A percentile compares a stretch with the other conserved stretches of the same genome.
Evolutionary conservation across 2,113 vertebrate species (phyloP).

Genomic region (Chaenogobius annularis): DNA sequence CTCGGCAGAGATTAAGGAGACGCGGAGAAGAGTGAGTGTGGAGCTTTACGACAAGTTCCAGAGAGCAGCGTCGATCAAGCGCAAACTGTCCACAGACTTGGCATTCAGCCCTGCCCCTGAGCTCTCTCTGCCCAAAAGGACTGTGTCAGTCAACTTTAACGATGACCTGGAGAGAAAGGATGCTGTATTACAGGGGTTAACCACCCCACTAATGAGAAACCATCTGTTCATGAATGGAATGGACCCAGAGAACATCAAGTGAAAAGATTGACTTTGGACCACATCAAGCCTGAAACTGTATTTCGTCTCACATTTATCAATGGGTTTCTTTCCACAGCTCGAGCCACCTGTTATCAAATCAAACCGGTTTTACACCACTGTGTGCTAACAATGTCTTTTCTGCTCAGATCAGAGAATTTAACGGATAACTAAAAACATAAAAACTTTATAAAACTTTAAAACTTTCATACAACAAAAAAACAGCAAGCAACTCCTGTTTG

Average conservation of each 20-base stretch:
- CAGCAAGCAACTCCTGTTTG: no score
- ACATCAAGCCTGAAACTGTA: neutral
- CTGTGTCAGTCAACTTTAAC: conserved; percentile 82
- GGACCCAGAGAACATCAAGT: conserved; percentile 88
- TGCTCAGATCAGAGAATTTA: neutral
- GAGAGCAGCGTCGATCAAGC: conserved; percentile 92
- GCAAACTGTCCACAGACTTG: conserved; percentile 92
- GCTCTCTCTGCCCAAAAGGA: conserved; percentile 85
- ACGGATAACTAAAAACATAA: no score
- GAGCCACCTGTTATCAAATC: neutral
- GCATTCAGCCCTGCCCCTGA: conserved; percentile 81
- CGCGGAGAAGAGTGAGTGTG: conserved; percentile 90
- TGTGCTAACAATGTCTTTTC: neutral
- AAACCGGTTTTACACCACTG: neutral
- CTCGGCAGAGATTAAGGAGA: conserved; percentile 96
- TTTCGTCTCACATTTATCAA: neutral
- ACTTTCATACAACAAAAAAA: no score
- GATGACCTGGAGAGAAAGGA: conserved; percentile 71
- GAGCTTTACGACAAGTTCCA: conserved; percentile 98
- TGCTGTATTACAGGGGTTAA: conserved; percentile 39
- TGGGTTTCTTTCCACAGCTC: neutral
- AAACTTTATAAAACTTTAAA: no score
- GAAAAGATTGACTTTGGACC: conserved; percentile 17
- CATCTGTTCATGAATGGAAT: conserved; percentile 88
- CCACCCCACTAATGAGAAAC: conserved; percentile 69